Evolutionary conservation across 2,888 invertebrate species (phyloP).

Genomic region (Kryphioiulus occultus): DNA sequence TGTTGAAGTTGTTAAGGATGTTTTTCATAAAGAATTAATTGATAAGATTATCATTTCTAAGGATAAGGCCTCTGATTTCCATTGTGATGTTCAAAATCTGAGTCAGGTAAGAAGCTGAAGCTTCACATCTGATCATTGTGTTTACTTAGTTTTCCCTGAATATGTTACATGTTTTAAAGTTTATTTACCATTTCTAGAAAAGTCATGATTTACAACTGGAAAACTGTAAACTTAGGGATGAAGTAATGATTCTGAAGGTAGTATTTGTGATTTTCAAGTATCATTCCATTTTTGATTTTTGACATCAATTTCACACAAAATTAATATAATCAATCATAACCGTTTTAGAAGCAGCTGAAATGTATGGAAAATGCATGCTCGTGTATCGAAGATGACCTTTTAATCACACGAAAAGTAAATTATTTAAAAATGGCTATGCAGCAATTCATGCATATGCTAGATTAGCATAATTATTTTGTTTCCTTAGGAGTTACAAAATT

Average conservation of each 20-base stretch:
- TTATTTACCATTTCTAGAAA: not conserved
- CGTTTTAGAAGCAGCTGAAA: not conserved
- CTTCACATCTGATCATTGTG: not conserved
- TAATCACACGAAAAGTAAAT: not conserved
- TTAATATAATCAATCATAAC: not conserved
- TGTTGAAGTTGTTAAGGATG: conserved; percentile 1
- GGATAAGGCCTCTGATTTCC: not conserved
- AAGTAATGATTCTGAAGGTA: not conserved
- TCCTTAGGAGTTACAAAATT: not conserved
- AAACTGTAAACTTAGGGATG: not conserved
- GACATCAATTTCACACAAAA: too few relatives aligned
- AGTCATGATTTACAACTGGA: not conserved
- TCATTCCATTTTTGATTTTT: not conserved
- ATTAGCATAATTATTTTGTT: not conserved
- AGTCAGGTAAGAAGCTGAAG: not conserved
- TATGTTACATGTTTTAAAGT: not conserved
- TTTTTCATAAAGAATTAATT: not conserved
- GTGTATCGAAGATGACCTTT: not conserved
- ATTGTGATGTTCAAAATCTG: not conserved
- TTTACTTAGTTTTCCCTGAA: too few relatives aligned
- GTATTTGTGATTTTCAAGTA: not conserved
- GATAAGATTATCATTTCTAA: not conserved
- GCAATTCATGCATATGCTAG: not conserved
- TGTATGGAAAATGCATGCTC: not conserved
- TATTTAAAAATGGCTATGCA: not conserved